Evolutionary conservation across 1,140 invertebrate species (phyloP).

Genomic region (Drosophila varians): DNA sequence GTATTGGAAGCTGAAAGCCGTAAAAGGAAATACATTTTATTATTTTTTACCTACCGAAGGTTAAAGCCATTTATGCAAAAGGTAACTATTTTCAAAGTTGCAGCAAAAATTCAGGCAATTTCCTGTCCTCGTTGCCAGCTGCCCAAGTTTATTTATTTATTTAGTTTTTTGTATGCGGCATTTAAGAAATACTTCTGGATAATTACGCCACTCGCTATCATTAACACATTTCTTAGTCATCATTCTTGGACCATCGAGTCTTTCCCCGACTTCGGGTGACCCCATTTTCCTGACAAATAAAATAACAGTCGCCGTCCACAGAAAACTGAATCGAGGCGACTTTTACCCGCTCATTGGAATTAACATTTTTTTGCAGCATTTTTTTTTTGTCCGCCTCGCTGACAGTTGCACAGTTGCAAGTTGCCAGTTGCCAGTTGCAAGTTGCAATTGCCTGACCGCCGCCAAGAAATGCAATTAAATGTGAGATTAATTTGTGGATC

Average conservation of each 20-base stretch:
- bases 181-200: constrained; percentile 47
- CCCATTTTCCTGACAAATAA: constrained; percentile 56
- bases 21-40: background rate
- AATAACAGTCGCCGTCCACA: constrained; percentile 41
- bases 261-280: constrained; percentile 29
- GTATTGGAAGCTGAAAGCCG: background rate
- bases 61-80: constrained; percentile 6
- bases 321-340: constrained; percentile 19
- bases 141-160: constrained; percentile 3
- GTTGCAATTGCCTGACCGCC: constrained; percentile 43
- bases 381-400: constrained; percentile 7
- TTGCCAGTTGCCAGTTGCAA: constrained; percentile 53
- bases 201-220: constrained; percentile 67
- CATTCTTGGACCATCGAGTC: constrained; percentile 38
- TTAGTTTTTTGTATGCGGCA: constrained; percentile 30
- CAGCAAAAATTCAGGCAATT: constrained; percentile 55
- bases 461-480: constrained; percentile 56
- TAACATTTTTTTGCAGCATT: constrained; percentile 34
- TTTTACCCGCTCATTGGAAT: constrained; percentile 33
- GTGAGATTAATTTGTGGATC: constrained; percentile 54
- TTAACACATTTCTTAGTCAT: constrained; percentile 75
- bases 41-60: background rate
- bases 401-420: constrained; percentile 45
- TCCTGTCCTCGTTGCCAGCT: constrained; percentile 39
- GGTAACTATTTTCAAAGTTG: constrained; percentile 17